Percentiles rank a stretch among this genome's conserved stretches.
Conservation (phyloP, 2,888 invertebrate species). For the Cheilosia scutellata region DNA sequence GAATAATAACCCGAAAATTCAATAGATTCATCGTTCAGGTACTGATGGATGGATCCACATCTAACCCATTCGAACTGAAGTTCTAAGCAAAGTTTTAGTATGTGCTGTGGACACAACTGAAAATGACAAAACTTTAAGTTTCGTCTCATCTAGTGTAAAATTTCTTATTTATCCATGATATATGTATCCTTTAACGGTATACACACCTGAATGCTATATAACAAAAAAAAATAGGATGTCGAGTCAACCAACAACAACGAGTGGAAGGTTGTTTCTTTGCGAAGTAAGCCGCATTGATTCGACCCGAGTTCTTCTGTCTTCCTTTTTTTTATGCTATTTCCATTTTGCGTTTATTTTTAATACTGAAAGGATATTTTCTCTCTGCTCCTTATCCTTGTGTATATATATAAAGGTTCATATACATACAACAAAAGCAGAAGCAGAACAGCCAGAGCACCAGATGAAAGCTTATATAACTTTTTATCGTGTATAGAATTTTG, state of each 20-base stretch:
- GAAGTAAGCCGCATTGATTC: constrained; percentile 73
- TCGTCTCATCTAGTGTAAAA: constrained; percentile 38
- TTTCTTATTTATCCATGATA: constrained; percentile 12
- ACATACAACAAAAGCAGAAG: constrained; percentile 59
- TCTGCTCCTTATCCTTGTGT: constrained; percentile 55
- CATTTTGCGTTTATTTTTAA: constrained; percentile 74
- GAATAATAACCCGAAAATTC: constrained; percentile 69
- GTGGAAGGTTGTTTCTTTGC: constrained; percentile 53
- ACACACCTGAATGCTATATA: constrained; percentile 67
- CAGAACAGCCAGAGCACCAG: constrained; percentile 46
- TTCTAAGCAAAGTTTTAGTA: constrained; percentile 18
- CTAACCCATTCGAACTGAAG: background rate
- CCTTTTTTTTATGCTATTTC: constrained; percentile 58
- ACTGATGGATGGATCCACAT: constrained; percentile 21
- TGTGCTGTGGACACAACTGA: constrained; percentile 12
- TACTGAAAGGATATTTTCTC: constrained; percentile 69
- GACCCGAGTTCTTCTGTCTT: constrained; percentile 48
- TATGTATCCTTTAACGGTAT: constrained; percentile 57
- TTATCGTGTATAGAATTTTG: constrained; percentile 63
- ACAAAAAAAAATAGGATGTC: background rate
- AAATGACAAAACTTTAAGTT: constrained; percentile 58
- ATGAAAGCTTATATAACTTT: constrained; percentile 75
- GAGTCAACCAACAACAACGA: constrained; percentile 1
- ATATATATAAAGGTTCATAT: constrained; percentile 49
- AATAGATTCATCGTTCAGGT: constrained; percentile 67